Percentiles rank a stretch among this genome's conserved stretches.
Conservation (phyloP, 2,797 vertebrate species). For the Ctenosaura bakeri region DNA sequence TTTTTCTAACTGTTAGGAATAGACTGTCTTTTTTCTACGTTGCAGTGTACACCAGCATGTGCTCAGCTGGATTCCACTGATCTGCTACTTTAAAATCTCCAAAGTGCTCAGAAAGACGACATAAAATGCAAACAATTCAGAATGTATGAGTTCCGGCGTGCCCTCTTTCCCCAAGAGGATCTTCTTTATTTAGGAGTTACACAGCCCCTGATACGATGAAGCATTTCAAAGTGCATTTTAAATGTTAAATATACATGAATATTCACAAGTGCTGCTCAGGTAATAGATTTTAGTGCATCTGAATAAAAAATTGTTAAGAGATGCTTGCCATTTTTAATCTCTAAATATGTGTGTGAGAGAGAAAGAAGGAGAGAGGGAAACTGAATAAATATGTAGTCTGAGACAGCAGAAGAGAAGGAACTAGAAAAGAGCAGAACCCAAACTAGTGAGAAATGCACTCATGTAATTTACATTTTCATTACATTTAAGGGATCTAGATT, state of each 20-base stretch:
- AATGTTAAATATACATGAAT: slow-evolving; percentile 35
- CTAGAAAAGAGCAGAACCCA: background rate
- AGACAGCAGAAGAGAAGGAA: background rate
- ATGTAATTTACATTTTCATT: background rate
- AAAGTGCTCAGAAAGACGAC: background rate
- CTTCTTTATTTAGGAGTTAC: slow-evolving; percentile 8
- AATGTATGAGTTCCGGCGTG: background rate
- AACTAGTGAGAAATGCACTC: background rate
- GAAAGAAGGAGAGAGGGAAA: background rate
- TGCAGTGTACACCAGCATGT: background rate
- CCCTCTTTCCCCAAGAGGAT: slow-evolving; percentile 1
- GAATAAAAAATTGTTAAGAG: slow-evolving; percentile 4
- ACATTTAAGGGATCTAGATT: background rate
- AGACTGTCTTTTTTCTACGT: background rate
- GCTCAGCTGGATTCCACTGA: background rate
- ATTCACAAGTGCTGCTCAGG: slow-evolving; percentile 7
- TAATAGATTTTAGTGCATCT: slow-evolving; percentile 2
- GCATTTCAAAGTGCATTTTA: slow-evolving; percentile 24
- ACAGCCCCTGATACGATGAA: background rate
- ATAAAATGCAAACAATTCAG: slow-evolving; percentile 26
- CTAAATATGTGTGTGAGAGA: background rate
- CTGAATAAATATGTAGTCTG: background rate
- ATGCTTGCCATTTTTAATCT: background rate
- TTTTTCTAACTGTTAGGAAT: background rate
- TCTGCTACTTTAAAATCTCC: slow-evolving; percentile 8